Conservation (phyloP, 2,797 vertebrate species). For the Harpagifer antarcticus region DNA sequence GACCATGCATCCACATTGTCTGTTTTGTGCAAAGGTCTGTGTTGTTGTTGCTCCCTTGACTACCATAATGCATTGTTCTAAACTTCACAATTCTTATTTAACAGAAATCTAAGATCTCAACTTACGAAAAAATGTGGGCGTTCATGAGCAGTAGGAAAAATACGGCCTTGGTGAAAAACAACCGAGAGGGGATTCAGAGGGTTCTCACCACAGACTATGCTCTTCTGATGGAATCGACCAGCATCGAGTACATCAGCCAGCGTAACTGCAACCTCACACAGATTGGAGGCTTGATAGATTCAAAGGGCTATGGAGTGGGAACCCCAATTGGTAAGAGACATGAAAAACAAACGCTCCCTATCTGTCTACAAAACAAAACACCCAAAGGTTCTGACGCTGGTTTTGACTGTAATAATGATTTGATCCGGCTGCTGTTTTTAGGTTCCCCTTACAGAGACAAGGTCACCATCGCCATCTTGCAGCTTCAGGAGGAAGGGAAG, state of each 20-base stretch:
- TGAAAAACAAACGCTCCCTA: not conserved
- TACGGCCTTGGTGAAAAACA: slow-evolving; percentile 95
- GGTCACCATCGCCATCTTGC: slow-evolving; percentile 97
- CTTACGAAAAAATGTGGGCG: slow-evolving; percentile 99
- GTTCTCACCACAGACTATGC: slow-evolving; percentile 97
- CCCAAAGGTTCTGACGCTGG: not conserved
- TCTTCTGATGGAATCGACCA: slow-evolving; percentile 98
- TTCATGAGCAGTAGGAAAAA: slow-evolving; percentile 99
- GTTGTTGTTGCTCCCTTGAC: slow-evolving; percentile 6
- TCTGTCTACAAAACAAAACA: not conserved
- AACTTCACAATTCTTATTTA: slow-evolving; percentile 35
- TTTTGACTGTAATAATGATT: not conserved
- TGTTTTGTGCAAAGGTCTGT: slow-evolving; percentile 4
- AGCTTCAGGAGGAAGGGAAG: slow-evolving; percentile 98
- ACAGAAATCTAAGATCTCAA: slow-evolving; percentile 99
- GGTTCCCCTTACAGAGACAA: slow-evolving; percentile 98
- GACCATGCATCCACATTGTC: slow-evolving; percentile 4
- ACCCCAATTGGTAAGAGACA: slow-evolving; percentile 93
- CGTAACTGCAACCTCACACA: slow-evolving; percentile 99
- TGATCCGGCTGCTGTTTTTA: slow-evolving; percentile 57
- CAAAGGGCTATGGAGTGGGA: slow-evolving; percentile 98
- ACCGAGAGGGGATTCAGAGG: slow-evolving; percentile 94
- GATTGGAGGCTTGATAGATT: slow-evolving; percentile 97
- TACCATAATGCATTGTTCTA: not conserved
- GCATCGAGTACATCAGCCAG: slow-evolving; percentile 98